phyloP scores from a whole-genome alignment of 1,140 invertebrate genomes.

The Drosophila bocqueti region DNA sequence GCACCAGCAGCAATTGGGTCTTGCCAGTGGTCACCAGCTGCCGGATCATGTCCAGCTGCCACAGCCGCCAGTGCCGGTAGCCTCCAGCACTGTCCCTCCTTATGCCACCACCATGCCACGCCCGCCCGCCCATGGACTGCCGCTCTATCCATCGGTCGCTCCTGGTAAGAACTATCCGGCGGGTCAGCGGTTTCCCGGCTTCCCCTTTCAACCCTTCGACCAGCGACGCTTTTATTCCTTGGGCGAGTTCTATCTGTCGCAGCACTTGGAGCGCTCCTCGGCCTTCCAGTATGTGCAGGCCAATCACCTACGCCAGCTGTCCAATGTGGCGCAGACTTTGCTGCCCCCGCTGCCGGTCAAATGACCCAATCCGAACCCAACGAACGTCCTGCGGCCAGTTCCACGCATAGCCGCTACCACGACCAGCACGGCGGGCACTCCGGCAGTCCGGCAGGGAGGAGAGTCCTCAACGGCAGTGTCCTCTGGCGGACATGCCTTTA shows the following conservation, averaged over 20 bases:
- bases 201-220: conserved; percentile 74
- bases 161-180: conserved; percentile 41
- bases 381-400: conserved; percentile 77
- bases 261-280: conserved; percentile 79
- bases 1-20: conserved; percentile 26
- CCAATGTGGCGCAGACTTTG: conserved; percentile 64
- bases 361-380: conserved; percentile 74
- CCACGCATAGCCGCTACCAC: conserved; percentile 73
- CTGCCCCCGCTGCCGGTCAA: conserved; percentile 76
- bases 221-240: conserved; percentile 79
- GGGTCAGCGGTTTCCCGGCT: conserved; percentile 56
- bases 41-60: conserved; percentile 33
- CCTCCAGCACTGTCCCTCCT: neutral
- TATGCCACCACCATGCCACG: conserved; percentile 53
- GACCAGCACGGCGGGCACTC: conserved; percentile 3
- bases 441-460: conserved; percentile 1
- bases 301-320: conserved; percentile 75
- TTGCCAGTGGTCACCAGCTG: conserved; percentile 19
- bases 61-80: conserved; percentile 5
- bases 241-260: conserved; percentile 77
- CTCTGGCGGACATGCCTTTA: conserved; percentile 45
- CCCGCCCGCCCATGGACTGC: conserved; percentile 48
- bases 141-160: conserved; percentile 47
- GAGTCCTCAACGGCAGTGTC: conserved; percentile 23
- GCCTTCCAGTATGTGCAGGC: conserved; percentile 84